These are phyloP conservation scores for Cotesia congregata DNA, from an alignment of 2,888 invertebrate genomes.

Conservation along the genomic window DNA sequence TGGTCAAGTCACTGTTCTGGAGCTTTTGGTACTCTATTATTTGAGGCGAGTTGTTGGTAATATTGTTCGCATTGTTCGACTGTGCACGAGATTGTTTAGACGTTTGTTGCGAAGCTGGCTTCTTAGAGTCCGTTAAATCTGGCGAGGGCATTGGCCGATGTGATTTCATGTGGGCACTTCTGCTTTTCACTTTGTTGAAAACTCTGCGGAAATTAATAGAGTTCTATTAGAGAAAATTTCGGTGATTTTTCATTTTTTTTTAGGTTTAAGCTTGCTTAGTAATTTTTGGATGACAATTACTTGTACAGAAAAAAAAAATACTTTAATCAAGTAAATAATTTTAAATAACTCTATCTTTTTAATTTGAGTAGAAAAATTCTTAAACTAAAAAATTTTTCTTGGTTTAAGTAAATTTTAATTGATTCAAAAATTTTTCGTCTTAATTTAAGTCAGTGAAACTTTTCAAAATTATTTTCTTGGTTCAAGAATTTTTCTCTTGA, in stretches of 20 bases:
- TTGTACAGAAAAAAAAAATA: too few species aligned
- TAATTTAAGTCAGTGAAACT: too few species aligned
- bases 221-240: slow-evolving; percentile 7
- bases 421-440: too few species aligned
- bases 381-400: too few species aligned
- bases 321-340: too few species aligned
- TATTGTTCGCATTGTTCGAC: slow-evolving; percentile 45
- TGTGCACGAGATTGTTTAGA: background rate
- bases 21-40: slow-evolving; percentile 56
- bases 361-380: too few species aligned
- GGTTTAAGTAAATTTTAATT: too few species aligned
- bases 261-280: background rate
- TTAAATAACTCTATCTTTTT: too few species aligned
- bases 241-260: slow-evolving; percentile 16
- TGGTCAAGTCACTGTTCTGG: slow-evolving; percentile 55
- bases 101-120: slow-evolving; percentile 53
- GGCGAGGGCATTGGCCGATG: slow-evolving; percentile 83
- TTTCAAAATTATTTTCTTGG: too few species aligned
- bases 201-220: slow-evolving; percentile 76
- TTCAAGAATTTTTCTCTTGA: too few species aligned
- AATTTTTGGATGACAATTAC: too few species aligned
- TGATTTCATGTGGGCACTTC: slow-evolving; percentile 99
- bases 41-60: slow-evolving; percentile 40
- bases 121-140: slow-evolving; percentile 83
- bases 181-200: slow-evolving; percentile 98